These are phyloP conservation scores for Synanthedon formicaeformis DNA, from an alignment of 2,888 invertebrate genomes.

Conservation along the genomic window DNA sequence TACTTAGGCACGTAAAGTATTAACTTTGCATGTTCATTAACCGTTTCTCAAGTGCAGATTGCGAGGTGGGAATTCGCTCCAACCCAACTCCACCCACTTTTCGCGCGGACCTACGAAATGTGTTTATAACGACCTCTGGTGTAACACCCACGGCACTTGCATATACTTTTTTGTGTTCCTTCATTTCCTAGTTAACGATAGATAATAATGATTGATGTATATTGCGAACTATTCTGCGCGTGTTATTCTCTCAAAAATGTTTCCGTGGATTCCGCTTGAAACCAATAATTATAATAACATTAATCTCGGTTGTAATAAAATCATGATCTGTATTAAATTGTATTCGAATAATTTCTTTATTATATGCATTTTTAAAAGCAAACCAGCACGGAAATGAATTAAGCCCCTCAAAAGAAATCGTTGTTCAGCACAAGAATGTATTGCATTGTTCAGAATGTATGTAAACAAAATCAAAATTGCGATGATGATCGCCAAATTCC, in stretches of 20 bases:
- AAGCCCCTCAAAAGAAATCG: no score
- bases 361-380: no score
- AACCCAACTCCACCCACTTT: constrained; percentile 43
- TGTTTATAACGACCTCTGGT: constrained; percentile 51
- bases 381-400: no score
- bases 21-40: constrained; percentile 27
- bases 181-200: constrained; percentile 44
- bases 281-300: constrained; percentile 45
- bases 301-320: constrained; percentile 29
- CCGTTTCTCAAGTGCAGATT: constrained; percentile 32
- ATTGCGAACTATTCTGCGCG: constrained; percentile 19
- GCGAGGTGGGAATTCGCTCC: constrained; percentile 21
- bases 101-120: constrained; percentile 50
- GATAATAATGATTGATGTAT: constrained; percentile 40
- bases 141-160: constrained; percentile 45
- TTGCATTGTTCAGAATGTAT: no score
- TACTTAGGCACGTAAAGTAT: no score
- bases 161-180: constrained; percentile 13
- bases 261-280: constrained; percentile 15
- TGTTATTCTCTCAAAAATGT: constrained; percentile 23
- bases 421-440: no score
- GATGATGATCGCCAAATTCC: no score
- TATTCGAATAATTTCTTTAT: background rate
- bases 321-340: constrained; percentile 11
- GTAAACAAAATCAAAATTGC: no score